Base-by-base conservation (phyloP, 1,140 invertebrate species). In the Pomacea maculata region DNA sequence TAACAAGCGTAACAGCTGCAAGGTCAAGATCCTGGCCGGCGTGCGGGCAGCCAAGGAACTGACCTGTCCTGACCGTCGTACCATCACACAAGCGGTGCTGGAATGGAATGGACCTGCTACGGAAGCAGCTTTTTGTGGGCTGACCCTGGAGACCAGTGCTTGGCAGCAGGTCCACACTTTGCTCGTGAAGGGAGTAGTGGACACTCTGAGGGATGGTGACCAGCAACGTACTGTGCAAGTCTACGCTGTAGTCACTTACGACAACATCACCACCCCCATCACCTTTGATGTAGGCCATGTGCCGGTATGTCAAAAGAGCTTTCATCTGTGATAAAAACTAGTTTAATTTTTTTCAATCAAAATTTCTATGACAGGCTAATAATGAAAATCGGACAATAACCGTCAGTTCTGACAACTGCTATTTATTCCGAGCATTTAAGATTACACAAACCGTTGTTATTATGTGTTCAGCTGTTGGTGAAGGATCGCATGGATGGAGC, bases 61-160 rank as follows among this genome's bases (percentile, higher is more conserved):
- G 15, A 75, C 64, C 17, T 88, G 87, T 78, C 83, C 84, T 34
- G 84, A 85, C 79, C 81, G 81, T 25, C 71, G 80, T 25, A 75
- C 65, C 7, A 82, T 88, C 34, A 64, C 84, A 21, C 87, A 88
- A 75, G 83, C 84, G 72, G 86, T 88, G 0, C 63, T 88, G n/a
- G 45, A 63, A 29, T 83, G 80, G 71, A 54, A 55, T 11, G 75
- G 76, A 29, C 63, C 68, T 11, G 55, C 79, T 25, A 25, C 34
- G 1, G 55, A 57, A 34, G 78, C 70, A 52, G 65, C 80, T 19
- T 85, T 84, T 68, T 87, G 85, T 83, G 81, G 83, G 17, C 63
- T 83, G 8, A 74, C 76, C 1, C 75, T 82, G 55, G 74, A 65
- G 17, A 57, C 80, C n/a, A 45, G n/a, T 1, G 78, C 75, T 29